These are phyloP conservation scores for Sinodicranocentrus sp. DNA, from an alignment of 2,888 invertebrate genomes.

Conservation along the genomic window DNA sequence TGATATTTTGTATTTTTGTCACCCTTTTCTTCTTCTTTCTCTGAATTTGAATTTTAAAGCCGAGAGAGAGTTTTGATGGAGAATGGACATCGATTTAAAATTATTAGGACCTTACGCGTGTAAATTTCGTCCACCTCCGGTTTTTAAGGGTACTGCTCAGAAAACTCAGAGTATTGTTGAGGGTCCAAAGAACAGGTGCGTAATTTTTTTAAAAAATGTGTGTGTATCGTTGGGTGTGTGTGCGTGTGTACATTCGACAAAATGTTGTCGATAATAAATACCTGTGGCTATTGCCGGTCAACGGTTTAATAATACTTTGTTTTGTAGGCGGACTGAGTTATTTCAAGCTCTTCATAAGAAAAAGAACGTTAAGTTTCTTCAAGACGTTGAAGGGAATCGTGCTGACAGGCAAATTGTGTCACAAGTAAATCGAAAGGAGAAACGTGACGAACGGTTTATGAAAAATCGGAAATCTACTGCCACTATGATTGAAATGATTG, in stretches of 20 bases:
- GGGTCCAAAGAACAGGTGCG: too few relatives aligned
- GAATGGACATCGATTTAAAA: conserved; percentile 29
- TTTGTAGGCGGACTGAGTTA: conserved; percentile 26
- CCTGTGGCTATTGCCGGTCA: background rate
- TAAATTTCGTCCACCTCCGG: background rate
- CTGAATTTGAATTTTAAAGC: background rate
- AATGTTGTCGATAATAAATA: background rate
- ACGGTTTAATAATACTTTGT: too few relatives aligned
- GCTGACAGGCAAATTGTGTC: conserved; percentile 5
- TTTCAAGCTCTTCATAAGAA: conserved; percentile 67
- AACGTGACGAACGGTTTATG: conserved; percentile 47
- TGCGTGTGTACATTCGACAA: background rate
- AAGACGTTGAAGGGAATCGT: conserved; percentile 39
- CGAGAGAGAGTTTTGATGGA: conserved; percentile 2
- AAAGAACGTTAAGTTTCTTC: conserved; percentile 43
- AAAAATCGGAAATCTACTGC: conserved; percentile 35
- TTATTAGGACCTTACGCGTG: conserved; percentile 29
- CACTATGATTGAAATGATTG: conserved; percentile 5
- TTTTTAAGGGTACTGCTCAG: background rate
- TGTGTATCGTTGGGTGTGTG: too few relatives aligned
- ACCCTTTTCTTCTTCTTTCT: too few relatives aligned
- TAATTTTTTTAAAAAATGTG: too few relatives aligned
- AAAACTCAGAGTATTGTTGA: background rate
- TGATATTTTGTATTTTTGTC: too few relatives aligned
- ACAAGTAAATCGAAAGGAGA: conserved; percentile 38